phyloP scores from a whole-genome alignment of 2,888 invertebrate genomes.

The Keiferia lycopersicella region DNA sequence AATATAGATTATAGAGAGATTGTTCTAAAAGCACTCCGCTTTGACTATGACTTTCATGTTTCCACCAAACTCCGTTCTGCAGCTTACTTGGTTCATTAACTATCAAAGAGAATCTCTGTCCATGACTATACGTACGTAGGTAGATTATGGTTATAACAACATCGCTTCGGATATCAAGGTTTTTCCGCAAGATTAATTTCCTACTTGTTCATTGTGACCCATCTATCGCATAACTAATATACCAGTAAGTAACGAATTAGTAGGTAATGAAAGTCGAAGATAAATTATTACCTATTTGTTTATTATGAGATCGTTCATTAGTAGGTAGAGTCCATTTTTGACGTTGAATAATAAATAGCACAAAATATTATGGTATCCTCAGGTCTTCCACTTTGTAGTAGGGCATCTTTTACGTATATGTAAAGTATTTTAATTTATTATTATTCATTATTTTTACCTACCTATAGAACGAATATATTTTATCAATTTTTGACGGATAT shows the following conservation, averaged over 20 bases:
- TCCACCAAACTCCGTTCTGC: background rate
- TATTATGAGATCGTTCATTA: no score
- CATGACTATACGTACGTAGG: background rate
- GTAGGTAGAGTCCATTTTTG: no score
- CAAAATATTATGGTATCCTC: no score
- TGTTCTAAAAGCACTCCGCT: background rate
- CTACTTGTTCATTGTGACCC: background rate
- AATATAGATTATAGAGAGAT: background rate
- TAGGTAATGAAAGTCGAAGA: no score
- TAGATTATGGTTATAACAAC: background rate
- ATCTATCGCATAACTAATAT: background rate
- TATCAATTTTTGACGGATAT: no score
- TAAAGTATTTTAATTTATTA: no score
- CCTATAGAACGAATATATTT: no score
- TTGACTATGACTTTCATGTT: background rate
- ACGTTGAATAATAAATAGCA: no score
- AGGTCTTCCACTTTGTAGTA: no score
- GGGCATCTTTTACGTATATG: no score
- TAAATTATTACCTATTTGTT: no score
- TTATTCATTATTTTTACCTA: no score
- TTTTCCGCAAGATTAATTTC: slow-evolving; percentile 42
- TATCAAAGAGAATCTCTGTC: slow-evolving; percentile 19
- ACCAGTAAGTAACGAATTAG: background rate
- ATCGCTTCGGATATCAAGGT: slow-evolving; percentile 29
- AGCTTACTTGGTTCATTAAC: slow-evolving; percentile 22